Percentiles rank a stretch among this genome's conserved stretches.
These are phyloP conservation scores for Calidris pugnax DNA, from an alignment of 2,113 vertebrate genomes.

Conservation along the genomic window DNA sequence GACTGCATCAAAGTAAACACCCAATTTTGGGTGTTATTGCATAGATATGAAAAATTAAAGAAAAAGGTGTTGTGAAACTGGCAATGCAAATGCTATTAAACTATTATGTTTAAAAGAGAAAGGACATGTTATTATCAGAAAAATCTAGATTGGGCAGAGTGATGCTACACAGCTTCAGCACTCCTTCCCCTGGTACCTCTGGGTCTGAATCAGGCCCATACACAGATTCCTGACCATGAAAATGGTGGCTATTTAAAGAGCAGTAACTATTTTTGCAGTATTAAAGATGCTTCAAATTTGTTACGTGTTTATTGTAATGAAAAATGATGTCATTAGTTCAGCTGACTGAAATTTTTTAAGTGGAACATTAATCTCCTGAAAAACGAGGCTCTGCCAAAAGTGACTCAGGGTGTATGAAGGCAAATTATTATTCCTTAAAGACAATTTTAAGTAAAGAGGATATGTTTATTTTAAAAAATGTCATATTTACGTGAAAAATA, in stretches of 20 bases:
- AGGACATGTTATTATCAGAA: background rate
- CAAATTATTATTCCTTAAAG: background rate
- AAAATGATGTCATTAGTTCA: conserved; percentile 1
- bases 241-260: background rate
- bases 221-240: background rate
- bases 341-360: background rate
- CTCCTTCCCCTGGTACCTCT: fast-evolving
- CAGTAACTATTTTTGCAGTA: background rate
- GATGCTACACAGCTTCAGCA: background rate
- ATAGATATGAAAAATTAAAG: background rate
- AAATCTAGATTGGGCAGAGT: background rate
- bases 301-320: background rate
- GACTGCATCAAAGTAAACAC: background rate
- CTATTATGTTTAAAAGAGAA: background rate
- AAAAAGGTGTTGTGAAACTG: background rate
- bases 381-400: background rate
- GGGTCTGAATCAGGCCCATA: background rate
- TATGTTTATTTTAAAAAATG: background rate
- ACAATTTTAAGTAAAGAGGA: background rate
- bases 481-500: background rate
- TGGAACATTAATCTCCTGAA: background rate
- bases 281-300: background rate
- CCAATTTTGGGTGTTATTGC: background rate
- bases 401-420: background rate
- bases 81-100: background rate